Base-by-base conservation (phyloP, 2,888 invertebrate genomes). In the Hoplodrina blanda region DNA sequence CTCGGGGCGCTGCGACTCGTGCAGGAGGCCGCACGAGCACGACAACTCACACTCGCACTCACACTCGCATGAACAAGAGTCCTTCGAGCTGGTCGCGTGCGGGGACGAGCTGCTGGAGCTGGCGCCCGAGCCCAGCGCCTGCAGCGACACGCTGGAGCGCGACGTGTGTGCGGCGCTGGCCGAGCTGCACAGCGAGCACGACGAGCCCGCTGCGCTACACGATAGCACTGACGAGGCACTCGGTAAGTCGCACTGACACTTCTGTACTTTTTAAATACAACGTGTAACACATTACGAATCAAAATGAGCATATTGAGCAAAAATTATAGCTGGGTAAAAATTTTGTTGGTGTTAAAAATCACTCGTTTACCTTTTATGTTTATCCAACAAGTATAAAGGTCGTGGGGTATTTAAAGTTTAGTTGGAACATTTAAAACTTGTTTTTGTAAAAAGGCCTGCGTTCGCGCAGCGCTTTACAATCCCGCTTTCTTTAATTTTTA, bases 1-100 rank as follows among this genome's bases (percentile, higher is more conserved):
- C 15, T 5, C 56, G 3, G 91, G 90, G 0, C 89, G 91, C 50
- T 94, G 95, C 82, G 91, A 89, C 86, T 0, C 80, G 6, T 92
- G 92, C 78, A 57, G 76, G 7, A n/a, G 7, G 13, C 0, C 15
- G 4, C 69, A 55, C 30, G 63, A 11, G 13, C 25, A 17, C 5
- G 46, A 17, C 5, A 41, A 11, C 41, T 13, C 41, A 11, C 41
- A 13, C 10, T 33, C 33, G 33, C 33, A 33, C 4, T 6, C 33
- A 30, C 30, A 30, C 33, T 33, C 33, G 33, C 33, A 33, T 7
- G 33, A 33, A 1, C 37, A 37, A 8, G 52, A 54, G 6, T 56
- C 81, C 0, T 75, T 75, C 49, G 73, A 72, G 37, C 55, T 69
- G 52, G 44, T 74, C 1, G 2, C 66, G 0, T 57, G 52, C 10